Percentiles rank a stretch among this genome's conserved stretches.
phyloP scores from a whole-genome alignment of 1,140 invertebrate genomes.

The Meloidogyne chitwoodi region DNA sequence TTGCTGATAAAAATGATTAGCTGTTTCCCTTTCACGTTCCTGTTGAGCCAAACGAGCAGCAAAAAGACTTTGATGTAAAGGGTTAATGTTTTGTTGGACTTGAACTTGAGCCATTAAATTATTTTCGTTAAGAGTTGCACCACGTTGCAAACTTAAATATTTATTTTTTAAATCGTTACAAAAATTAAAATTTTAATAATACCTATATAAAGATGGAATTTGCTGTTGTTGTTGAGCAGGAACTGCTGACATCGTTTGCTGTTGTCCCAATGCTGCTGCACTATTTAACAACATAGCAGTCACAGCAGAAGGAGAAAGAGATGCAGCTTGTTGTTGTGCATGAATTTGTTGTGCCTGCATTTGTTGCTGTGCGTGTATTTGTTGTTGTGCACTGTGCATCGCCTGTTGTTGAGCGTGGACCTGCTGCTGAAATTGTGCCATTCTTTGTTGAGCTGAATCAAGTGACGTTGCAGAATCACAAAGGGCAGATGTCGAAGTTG shows the following conservation, averaged over 20 bases:
- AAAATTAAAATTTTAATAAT: neutral
- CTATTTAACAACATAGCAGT: conserved; percentile 19
- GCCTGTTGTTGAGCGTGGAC: neutral
- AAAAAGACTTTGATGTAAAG: conserved; percentile 21
- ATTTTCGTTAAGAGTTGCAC: neutral
- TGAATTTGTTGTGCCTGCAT: neutral
- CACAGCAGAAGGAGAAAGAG: conserved; percentile 15
- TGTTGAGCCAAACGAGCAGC: conserved; percentile 28
- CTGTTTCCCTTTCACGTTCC: conserved; percentile 25
- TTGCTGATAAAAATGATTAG: conserved; percentile 34
- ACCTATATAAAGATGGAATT: conserved; percentile 12
- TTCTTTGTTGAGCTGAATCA: neutral
- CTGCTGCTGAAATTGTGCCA: neutral
- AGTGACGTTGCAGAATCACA: neutral
- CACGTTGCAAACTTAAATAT: conserved; percentile 1
- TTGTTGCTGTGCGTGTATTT: neutral
- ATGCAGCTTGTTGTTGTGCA: conserved; percentile 6
- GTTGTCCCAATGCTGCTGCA: conserved; percentile 18
- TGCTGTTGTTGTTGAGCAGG: neutral
- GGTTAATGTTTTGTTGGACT: conserved; percentile 5
- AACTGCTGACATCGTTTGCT: conserved; percentile 7
- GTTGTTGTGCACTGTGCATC: conserved; percentile 1
- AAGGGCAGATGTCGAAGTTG: neutral
- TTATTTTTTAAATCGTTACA: neutral
- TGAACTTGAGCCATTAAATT: neutral